Evolutionary conservation across 2,888 invertebrate species (phyloP).

Genomic region (Drosophila trichaetosa): DNA sequence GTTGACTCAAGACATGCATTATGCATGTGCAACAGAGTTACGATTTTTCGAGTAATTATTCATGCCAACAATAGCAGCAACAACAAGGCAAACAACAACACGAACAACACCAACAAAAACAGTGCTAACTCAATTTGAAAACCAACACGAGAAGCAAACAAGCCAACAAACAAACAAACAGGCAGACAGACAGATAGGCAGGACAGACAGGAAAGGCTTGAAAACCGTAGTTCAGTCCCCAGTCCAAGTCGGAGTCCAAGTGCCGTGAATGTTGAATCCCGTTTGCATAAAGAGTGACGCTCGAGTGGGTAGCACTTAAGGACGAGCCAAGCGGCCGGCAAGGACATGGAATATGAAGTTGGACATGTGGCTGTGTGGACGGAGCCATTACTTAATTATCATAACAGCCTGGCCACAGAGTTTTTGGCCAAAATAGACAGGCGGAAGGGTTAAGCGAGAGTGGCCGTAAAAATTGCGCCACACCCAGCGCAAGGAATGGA

Average conservation of each 20-base stretch:
- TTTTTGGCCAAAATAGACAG: conserved; percentile 66
- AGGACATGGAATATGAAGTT: conserved; percentile 25
- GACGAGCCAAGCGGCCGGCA: conserved; percentile 36
- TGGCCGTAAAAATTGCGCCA: conserved; percentile 70
- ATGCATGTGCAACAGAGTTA: conserved; percentile 46
- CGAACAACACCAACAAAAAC: conserved; percentile 36
- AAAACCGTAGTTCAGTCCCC: conserved; percentile 1
- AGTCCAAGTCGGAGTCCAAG: conserved; percentile 1
- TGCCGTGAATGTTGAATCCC: conserved; percentile 35
- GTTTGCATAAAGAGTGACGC: conserved; percentile 67
- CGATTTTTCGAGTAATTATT: conserved; percentile 71
- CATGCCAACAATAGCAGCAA: conserved; percentile 47
- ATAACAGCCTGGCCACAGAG: conserved; percentile 63
- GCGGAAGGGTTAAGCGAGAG: conserved; percentile 54
- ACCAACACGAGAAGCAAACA: conserved; percentile 54
- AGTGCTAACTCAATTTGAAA: conserved; percentile 59
- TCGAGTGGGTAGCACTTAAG: conserved; percentile 79
- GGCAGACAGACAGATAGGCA: conserved; percentile 1
- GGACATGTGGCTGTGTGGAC: conserved; percentile 46
- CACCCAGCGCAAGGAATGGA: conserved; percentile 46
- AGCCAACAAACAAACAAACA: conserved; percentile 23
- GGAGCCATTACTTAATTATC: conserved; percentile 81
- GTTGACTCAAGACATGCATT: conserved; percentile 42
- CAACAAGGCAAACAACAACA: conserved; percentile 6
- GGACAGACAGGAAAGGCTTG: conserved; percentile 17